Base-by-base conservation (phyloP, 2,888 invertebrate genomes). In the Plebejus melissa region DNA sequence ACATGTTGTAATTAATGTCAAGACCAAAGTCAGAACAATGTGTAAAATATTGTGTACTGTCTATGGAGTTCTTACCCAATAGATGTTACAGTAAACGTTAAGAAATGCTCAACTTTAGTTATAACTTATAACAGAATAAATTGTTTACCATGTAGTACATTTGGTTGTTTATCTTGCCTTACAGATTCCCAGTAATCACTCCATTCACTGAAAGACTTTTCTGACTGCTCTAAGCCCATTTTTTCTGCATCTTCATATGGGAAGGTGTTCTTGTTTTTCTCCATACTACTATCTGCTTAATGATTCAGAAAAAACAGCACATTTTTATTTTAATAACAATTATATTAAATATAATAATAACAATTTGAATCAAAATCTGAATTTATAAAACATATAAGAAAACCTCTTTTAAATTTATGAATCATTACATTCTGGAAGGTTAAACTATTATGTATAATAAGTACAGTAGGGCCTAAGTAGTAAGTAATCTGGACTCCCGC, bases 191-290 rank as follows among this genome's bases (percentile, higher is more conserved):
- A 93, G 79, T 87, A 92, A 50, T 84, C 86, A 46, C 84, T 81
- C 93, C 93, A 93, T 60, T 89, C 88, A 72, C 85, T 85, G 80
- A 85, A 90, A 0, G 82, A 82, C 76, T 90, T 90, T 75, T 92
- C 90, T 0, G 92, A 89, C 79, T 89, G 90, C 74, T 91, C 91
- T 5, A 80, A 83, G 6, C 79, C 93, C 1, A 93, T 82, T 65
- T 86, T 80, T 0, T 82, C 78, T 0, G 88, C 88, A 79, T 90
- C 87, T 54, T 89, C 89, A 80, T 90, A 75, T 1, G 77, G 75
- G 77, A 82, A 87, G 72, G 77, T 83, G 41, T 36, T 36, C 75
- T 65, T 76, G 32, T 76, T 74, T 58, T 13, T 71, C 38, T 71
- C 57, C 32, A 32, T 72, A 7, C 11, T 72, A n/a, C n/a, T 36